These are phyloP conservation scores for Vanessa atalanta DNA, from an alignment of 1,140 invertebrate genomes.

Conservation along the genomic window DNA sequence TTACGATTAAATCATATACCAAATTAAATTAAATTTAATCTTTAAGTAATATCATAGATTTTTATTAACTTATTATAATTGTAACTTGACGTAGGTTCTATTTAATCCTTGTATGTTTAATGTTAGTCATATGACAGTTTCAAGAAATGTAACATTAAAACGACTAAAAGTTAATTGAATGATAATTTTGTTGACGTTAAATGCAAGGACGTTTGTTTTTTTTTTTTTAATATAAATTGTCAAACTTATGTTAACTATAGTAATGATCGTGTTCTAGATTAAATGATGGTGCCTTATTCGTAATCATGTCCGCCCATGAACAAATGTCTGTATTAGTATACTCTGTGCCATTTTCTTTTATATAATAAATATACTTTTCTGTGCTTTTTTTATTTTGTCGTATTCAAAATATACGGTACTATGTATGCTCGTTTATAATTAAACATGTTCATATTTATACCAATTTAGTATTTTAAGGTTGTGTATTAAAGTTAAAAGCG, in stretches of 20 bases:
- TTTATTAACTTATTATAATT: slow-evolving; percentile 28
- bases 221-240: no score
- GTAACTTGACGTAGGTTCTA: not conserved
- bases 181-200: no score
- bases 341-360: slow-evolving; percentile 25
- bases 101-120: not conserved
- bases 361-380: not conserved
- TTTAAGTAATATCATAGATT: slow-evolving; percentile 23
- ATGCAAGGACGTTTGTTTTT: no score
- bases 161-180: no score
- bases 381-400: slow-evolving; percentile 7
- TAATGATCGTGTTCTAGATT: slow-evolving; percentile 18
- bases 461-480: not conserved
- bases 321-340: slow-evolving; percentile 31
- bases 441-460: slow-evolving; percentile 10
- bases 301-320: slow-evolving; percentile 44
- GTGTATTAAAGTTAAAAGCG: not conserved
- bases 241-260: not conserved
- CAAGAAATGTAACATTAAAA: not conserved
- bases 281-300: slow-evolving; percentile 44
- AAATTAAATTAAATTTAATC: slow-evolving; percentile 48
- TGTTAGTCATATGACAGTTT: not conserved
- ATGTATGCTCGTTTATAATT: not conserved
- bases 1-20: slow-evolving; percentile 63
- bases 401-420: slow-evolving; percentile 12